These are phyloP conservation scores for Oreohelix idahoensis DNA, from an alignment of 1,140 invertebrate species.

Conservation along the genomic window DNA sequence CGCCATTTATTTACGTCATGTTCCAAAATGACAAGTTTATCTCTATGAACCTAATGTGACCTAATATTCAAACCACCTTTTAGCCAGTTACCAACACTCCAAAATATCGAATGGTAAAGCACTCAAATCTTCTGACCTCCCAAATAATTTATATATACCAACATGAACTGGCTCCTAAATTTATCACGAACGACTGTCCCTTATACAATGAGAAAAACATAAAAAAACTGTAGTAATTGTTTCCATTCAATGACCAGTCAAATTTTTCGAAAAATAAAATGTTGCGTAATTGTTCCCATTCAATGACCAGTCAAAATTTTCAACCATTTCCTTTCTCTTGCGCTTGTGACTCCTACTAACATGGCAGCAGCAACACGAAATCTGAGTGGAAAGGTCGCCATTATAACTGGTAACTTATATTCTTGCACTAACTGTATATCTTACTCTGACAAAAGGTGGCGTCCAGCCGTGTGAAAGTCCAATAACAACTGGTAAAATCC, in stretches of 20 bases:
- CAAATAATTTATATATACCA: no score
- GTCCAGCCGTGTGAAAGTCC: background rate
- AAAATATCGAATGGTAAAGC: no score
- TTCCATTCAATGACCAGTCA: conserved; percentile 4
- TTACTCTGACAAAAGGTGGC: background rate
- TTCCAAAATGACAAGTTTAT: no score
- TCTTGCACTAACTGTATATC: background rate
- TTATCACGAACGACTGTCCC: no score
- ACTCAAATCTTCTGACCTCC: no score
- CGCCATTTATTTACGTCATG: no score
- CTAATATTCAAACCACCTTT: no score
- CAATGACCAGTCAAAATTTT: conserved; percentile 14
- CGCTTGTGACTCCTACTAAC: background rate
- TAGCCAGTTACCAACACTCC: no score
- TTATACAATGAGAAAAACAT: no score
- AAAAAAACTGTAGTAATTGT: no score
- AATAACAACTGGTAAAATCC: background rate
- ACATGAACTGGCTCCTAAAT: no score
- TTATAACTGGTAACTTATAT: background rate
- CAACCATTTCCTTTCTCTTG: conserved; percentile 17
- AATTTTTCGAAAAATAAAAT: background rate
- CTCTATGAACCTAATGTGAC: no score
- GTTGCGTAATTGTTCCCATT: background rate
- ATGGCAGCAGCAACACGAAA: conserved; percentile 24
- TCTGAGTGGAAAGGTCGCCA: conserved; percentile 16